Conservation (phyloP, 1,140 invertebrate species). For the Rhagoletis pomonella region DNA sequence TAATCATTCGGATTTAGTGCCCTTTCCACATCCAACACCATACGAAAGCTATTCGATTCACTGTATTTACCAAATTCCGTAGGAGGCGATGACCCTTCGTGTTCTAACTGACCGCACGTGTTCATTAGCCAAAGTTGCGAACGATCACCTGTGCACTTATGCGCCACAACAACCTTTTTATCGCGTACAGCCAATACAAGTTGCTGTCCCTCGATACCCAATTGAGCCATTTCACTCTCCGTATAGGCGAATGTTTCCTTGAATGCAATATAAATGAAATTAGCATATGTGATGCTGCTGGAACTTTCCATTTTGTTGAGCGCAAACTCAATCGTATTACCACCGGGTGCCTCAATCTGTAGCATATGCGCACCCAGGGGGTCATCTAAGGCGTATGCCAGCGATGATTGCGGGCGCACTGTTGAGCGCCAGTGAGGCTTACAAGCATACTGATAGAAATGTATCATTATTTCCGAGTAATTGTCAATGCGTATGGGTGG, state of each 20-base stretch:
- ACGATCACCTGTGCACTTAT: conserved; percentile 90
- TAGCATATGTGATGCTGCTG: conserved; percentile 90
- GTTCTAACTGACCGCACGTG: conserved; percentile 89
- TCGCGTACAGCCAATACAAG: conserved; percentile 89
- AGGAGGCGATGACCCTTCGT: conserved; percentile 90
- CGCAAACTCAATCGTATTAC: conserved; percentile 87
- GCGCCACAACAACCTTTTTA: conserved; percentile 83
- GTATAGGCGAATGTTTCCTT: conserved; percentile 81
- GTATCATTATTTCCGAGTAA: conserved; percentile 90
- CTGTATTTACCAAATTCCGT: conserved; percentile 74
- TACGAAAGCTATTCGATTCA: conserved; percentile 68
- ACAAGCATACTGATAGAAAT: conserved; percentile 85
- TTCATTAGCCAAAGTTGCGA: conserved; percentile 97
- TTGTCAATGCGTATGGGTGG: conserved; percentile 97
- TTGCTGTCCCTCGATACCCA: conserved; percentile 77
- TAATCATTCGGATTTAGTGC: conserved; percentile 85
- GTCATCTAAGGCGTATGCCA: conserved; percentile 96
- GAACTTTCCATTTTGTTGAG: conserved; percentile 84
- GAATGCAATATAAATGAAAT: conserved; percentile 96
- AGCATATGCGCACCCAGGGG: conserved; percentile 83
- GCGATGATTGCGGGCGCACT: conserved; percentile 83
- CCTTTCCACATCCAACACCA: conserved; percentile 71
- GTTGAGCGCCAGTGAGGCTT: conserved; percentile 66
- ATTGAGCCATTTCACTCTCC: conserved; percentile 60
- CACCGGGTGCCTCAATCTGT: conserved; percentile 90